Evolutionary conservation across 1,140 invertebrate genomes (phyloP), one percentile per base, ranked within the genome.

Genomic region (Microplitis mediator): DNA sequence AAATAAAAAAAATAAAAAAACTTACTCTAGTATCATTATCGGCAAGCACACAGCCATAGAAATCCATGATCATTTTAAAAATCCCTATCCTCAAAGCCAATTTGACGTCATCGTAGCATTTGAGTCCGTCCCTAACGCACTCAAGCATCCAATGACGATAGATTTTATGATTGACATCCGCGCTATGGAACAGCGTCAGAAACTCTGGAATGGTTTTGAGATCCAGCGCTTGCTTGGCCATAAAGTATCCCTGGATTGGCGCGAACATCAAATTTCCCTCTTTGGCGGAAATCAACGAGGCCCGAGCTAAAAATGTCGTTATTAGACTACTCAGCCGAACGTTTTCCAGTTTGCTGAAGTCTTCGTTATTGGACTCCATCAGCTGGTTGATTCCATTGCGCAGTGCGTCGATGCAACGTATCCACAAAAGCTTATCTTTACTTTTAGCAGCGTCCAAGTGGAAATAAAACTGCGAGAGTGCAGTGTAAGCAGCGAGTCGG

Each of bases 191-290:
- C 11, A 94, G 88, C 67, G 90, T 91, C 36, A 93, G 89, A 72
- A 95, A 91, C 83, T 94, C 94, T 4, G 94, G 93, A n/a, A 95
- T 90, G n/a, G 90, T 88, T 3, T 88, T 88, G 2, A 94, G 83
- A 81, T 94, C 90, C 4, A 94, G 81, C 8, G 88, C 85, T 39
- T 91, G 89, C 82, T 93, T 94, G 0, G 92, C 90, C 78, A 92
- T 89, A 6, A 95, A 81, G 83, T 93, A 94, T 64, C 90, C 89
- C 65, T 92, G 91, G 0, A 95, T 82, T 3, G 91, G 88, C 65
- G 86, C 85, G 78, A 93, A 95, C 72, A 95, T 86, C 1, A 90
- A 88, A 76, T 94, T 88, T 6, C 89, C 85, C n/a, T 93, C 92
- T 71, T 91, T 88, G 0, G 91, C 89, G 23, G 92, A 88, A 4